Percentiles rank a stretch among this genome's conserved stretches.
These are phyloP conservation scores for Anodontia alba DNA, from an alignment of 2,888 invertebrate genomes.

Conservation along the genomic window DNA sequence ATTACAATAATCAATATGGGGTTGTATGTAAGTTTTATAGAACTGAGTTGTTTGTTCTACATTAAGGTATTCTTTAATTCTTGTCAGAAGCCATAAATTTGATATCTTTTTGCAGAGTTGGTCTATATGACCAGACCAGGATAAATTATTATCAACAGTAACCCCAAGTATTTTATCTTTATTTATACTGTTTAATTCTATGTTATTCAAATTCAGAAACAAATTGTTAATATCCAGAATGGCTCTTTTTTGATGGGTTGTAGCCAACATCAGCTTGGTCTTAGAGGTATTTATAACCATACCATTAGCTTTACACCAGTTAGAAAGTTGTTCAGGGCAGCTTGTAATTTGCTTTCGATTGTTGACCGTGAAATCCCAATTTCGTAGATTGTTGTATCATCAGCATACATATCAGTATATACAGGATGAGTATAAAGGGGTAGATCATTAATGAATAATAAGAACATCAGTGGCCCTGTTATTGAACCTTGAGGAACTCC, in stretches of 20 bases:
- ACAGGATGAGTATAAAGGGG: background rate
- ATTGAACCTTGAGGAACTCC: too few species aligned
- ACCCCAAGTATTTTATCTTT: background rate
- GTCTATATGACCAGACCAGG: background rate
- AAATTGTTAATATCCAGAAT: background rate
- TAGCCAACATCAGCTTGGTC: background rate
- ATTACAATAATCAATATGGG: background rate
- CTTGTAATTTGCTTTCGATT: background rate
- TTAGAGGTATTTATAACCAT: background rate
- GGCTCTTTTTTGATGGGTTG: background rate
- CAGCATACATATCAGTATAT: background rate
- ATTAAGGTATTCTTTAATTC: background rate
- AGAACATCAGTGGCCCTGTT: too few species aligned
- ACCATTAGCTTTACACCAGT: background rate
- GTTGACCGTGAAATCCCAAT: background rate
- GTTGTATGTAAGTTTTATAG: background rate
- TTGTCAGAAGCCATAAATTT: background rate
- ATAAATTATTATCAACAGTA: background rate
- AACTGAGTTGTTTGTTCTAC: background rate
- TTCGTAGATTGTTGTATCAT: too few species aligned
- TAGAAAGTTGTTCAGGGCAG: background rate
- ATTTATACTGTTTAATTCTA: background rate
- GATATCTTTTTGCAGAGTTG: background rate
- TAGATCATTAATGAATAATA: too few species aligned
- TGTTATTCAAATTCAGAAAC: background rate